These are phyloP conservation scores for Trididemnum clinides DNA, from an alignment of 23 tunicate species.

Conservation along the genomic window DNA sequence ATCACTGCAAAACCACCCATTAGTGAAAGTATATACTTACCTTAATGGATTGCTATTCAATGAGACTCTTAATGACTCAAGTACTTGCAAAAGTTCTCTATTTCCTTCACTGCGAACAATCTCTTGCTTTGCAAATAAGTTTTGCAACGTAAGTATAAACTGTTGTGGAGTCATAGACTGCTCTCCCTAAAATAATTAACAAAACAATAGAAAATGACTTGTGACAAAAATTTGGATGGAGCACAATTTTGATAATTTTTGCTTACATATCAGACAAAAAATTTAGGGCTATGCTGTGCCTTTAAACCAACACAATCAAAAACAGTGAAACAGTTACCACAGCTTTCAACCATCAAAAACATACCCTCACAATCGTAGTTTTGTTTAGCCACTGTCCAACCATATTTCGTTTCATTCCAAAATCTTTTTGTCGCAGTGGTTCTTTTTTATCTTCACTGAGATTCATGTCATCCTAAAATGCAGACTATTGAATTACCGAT, in stretches of 20 bases:
- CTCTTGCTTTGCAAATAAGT: constrained; percentile 36
- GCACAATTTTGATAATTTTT: too few species aligned
- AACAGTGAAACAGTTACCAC: too few species aligned
- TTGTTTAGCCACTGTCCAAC: constrained; percentile 91
- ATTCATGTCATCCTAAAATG: constrained; percentile 88
- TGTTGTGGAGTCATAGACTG: constrained; percentile 83
- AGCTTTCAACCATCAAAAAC: too few species aligned
- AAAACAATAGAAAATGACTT: too few species aligned
- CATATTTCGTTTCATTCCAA: constrained; percentile 62
- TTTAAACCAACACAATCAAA: too few species aligned
- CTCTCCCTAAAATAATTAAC: constrained; percentile 38
- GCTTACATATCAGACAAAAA: too few species aligned
- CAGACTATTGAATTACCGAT: neutral
- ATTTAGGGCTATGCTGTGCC: too few species aligned
- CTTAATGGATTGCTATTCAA: constrained; percentile 90
- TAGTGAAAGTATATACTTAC: too few species aligned
- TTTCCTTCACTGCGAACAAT: constrained; percentile 19
- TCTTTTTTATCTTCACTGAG: constrained; percentile 82
- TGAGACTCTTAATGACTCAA: constrained; percentile 72
- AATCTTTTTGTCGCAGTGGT: constrained; percentile 69
- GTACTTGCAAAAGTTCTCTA: constrained; percentile 52
- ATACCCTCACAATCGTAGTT: constrained; percentile 78
- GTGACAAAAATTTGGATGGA: too few species aligned
- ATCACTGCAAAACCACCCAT: too few species aligned
- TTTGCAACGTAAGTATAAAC: constrained; percentile 49